Evolutionary conservation across 1,140 invertebrate genomes (phyloP), one percentile per base, ranked within the genome.

Genomic region (Caenorhabditis elegans): DNA sequence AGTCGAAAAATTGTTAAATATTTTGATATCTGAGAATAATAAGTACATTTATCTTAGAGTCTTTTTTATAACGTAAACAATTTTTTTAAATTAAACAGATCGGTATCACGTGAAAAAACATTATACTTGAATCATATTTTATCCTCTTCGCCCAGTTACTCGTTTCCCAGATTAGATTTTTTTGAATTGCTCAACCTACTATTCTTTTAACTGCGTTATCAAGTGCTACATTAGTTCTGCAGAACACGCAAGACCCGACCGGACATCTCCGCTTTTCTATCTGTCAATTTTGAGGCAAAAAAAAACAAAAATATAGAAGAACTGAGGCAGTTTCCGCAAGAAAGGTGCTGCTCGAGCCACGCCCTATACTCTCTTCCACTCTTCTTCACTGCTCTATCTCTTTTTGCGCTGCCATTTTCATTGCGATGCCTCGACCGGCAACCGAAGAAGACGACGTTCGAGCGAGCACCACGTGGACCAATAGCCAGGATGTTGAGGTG

Each of bases 321-420:
- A 26, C 34, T 24, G 34, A 70, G 60, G 34, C 60, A 3, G 60
- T 43, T n/a, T 43, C 34, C 60, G n/a, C 60, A 39, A 70, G 60
- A 70, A 70, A 70, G 60, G 60, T 70, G 60, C 60, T 70, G 60
- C 60, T 70, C 60, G 28, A 39, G 34, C 60, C 60, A 43, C 60
- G 60, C 60, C 60, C 60, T n/a, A n/a, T n/a, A n/a, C n/a, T n/a
- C 39, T 43, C 5, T 43, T 43, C 39, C 39, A 3, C 60, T 39
- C 34, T 70, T 70, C 60, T 39, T n/a, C 31, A 6, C 34, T 43
- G 34, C 60, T 70, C 34, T 39, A 70, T 70, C 60, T 70, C 34
- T 70, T 70, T 39, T 70, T 28, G n/a, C 34, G 4, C 39, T 43
- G 39, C 34, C 60, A 70, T 70, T 39, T 34, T 43, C 6, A 34